These are phyloP conservation scores for Tolypeutes matacus DNA, from an alignment of 2,797 vertebrate species.

Conservation along the genomic window DNA sequence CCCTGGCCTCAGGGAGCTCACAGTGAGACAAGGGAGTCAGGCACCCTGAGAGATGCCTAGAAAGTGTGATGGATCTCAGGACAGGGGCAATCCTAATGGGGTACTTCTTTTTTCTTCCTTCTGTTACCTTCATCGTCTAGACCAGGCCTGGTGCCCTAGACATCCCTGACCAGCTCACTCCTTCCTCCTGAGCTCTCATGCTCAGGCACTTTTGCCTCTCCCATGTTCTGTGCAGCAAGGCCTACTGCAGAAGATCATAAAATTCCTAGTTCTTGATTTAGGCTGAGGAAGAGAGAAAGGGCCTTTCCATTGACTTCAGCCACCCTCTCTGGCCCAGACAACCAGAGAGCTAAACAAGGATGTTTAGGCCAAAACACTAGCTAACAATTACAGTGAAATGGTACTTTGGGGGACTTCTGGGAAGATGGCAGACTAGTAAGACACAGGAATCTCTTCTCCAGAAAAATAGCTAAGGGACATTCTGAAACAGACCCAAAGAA, in stretches of 20 bases:
- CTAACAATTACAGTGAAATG: not conserved
- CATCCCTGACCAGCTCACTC: not conserved
- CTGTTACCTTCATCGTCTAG: too few species aligned
- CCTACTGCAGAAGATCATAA: not conserved
- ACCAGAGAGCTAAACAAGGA: not conserved
- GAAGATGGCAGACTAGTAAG: too few species aligned
- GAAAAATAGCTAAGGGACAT: too few species aligned
- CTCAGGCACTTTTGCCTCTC: not conserved
- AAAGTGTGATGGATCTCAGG: too few species aligned
- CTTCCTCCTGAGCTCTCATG: not conserved
- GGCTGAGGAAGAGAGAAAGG: not conserved
- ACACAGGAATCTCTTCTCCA: too few species aligned
- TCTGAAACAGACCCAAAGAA: too few species aligned
- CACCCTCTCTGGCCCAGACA: not conserved
- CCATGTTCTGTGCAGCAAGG: rapidly evolving
- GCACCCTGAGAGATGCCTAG: not conserved
- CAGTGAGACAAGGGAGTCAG: not conserved
- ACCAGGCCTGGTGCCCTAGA: rapidly evolving
- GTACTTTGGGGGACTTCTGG: too few species aligned
- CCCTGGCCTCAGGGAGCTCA: too few species aligned
- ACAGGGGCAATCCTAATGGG: too few species aligned
- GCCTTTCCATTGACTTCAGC: not conserved
- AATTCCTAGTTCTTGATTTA: not conserved
- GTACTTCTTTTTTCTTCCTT: rapidly evolving
- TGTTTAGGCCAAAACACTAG: not conserved